phyloP scores from a whole-genome alignment of 2,797 vertebrate species.

The Chlorospingus flavigularis region DNA sequence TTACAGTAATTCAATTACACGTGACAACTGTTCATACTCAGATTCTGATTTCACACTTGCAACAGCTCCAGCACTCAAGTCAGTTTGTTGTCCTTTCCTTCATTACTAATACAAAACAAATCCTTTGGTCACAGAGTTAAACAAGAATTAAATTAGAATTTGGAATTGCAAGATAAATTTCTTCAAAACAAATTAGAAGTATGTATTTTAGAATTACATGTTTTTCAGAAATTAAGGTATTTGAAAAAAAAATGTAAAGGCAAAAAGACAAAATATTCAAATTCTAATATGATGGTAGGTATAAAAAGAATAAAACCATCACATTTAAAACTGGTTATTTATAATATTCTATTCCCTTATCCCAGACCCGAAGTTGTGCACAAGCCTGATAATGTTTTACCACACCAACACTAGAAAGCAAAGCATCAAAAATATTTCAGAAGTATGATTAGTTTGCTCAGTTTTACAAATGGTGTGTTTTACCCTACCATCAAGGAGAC shows the following conservation, averaged over 20 bases:
- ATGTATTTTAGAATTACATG: background rate
- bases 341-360: background rate
- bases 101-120: background rate
- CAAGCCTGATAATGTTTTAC: background rate
- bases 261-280: background rate
- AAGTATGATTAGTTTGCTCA: background rate
- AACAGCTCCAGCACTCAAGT: background rate
- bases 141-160: background rate
- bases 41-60: background rate
- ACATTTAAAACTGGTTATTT: background rate
- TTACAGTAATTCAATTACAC: background rate
- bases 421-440: background rate
- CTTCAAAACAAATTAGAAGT: background rate
- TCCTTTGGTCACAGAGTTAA: background rate
- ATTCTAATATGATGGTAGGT: background rate
- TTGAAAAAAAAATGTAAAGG: background rate
- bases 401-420: background rate
- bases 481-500: constrained; percentile 90
- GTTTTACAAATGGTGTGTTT: background rate
- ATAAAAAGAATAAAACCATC: background rate
- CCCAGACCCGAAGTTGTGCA: background rate
- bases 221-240: background rate
- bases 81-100: background rate
- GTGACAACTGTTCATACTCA: background rate
- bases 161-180: background rate